Evolutionary conservation across 1,140 invertebrate species (phyloP).

Genomic region (Drosophila ercepeae): DNA sequence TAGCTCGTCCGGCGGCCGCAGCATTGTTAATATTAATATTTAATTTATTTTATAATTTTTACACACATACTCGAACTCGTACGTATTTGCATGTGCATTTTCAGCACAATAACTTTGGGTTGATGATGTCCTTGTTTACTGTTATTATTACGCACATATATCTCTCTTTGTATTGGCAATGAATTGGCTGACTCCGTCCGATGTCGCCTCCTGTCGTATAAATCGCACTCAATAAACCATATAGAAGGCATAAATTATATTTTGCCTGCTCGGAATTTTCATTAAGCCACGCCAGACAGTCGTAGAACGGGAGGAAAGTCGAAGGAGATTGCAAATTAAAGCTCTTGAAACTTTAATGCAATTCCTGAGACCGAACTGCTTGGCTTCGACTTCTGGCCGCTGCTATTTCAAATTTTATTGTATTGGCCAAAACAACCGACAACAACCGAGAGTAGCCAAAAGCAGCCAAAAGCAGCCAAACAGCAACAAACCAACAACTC

Average conservation of each 20-base stretch:
- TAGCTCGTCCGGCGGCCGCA: constrained; percentile 16
- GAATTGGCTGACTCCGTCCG: constrained; percentile 55
- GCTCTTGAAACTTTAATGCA: constrained; percentile 77
- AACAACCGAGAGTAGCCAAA: constrained; percentile 13
- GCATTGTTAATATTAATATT: constrained; percentile 72
- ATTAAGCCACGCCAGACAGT: constrained; percentile 53
- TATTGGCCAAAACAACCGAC: constrained; percentile 29
- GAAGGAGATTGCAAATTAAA: constrained; percentile 50
- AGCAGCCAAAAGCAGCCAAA: constrained; percentile 14
- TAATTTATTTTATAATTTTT: constrained; percentile 58
- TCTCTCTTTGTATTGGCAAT: constrained; percentile 51
- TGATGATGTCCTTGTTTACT: constrained; percentile 45
- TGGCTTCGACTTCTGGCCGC: constrained; percentile 13
- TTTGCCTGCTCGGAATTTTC: constrained; percentile 65
- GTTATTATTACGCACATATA: constrained; percentile 47
- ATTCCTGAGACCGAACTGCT: constrained; percentile 42
- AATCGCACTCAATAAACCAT: constrained; percentile 82
- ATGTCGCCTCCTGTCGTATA: constrained; percentile 69
- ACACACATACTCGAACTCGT: background rate
- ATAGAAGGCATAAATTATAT: constrained; percentile 78
- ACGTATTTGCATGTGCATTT: constrained; percentile 5
- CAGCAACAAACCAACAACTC: constrained; percentile 25
- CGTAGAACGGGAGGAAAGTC: constrained; percentile 2
- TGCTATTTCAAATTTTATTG: constrained; percentile 51
- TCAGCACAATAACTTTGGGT: constrained; percentile 38